Base-by-base conservation (phyloP, 1,140 invertebrate species). In the Panonychus citri region DNA sequence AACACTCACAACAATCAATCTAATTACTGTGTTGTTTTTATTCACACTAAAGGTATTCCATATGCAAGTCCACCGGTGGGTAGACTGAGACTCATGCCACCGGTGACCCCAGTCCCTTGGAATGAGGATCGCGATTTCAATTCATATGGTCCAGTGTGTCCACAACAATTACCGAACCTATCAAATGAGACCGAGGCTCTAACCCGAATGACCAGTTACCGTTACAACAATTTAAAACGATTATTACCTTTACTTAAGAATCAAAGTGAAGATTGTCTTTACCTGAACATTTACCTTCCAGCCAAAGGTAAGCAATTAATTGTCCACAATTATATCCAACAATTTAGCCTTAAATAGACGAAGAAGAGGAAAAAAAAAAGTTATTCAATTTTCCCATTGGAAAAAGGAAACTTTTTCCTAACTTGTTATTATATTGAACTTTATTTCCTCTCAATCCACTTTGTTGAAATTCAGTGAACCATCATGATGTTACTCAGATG, bases 191-290 rank as follows among this genome's bases (percentile, higher is more conserved):
- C 78, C 77, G 55, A 87, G 90, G 77, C 86, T 89, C 5, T 46
- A 19, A 1, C 10, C 15, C n/a, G 13, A 57, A 60, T 34, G 19
- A 54, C n/a, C 7, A 37, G 15, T 27, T 46, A 57, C 53, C 25
- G 27, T 26, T 27, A 26, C 3, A 3, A 10, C 24, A 2, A 15
- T 15, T n/a, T 51, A 27, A 26, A 27, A 25, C 49, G 49, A 51
- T 12, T 51, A 10, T 69, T 86, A 59, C 84, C 85, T 12, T 83
- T 84, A 68, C 27, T 51, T 13, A 8, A 51, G 27, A 78, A 91
- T 66, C 87, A 94, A 71, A 83, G 77, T 53, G 89, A 94, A 71
- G 87, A 95, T 68, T 95, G 89, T 65, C 70, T 94, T 10, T 88
- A 87, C 66, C 74, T 95, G 52, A 94, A 94, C 68, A 79, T 95